Percentiles rank a stretch among this genome's conserved stretches.
phyloP scores from a whole-genome alignment of 1,140 invertebrate species.

The Drosophila chauvacae region DNA sequence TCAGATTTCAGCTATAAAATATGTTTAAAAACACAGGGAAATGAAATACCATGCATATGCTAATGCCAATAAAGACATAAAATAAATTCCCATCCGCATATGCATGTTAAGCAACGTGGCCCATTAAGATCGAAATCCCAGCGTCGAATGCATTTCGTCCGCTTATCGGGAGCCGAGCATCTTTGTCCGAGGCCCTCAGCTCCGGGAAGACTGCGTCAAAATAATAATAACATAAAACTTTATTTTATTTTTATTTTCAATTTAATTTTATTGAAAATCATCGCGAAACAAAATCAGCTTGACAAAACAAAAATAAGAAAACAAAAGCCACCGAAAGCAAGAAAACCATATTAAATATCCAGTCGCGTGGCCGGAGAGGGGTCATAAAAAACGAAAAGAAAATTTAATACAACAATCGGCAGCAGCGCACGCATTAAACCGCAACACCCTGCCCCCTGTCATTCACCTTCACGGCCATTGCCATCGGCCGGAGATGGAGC shows the following conservation, averaged over 20 bases:
- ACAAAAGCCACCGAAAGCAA: slow-evolving; percentile 22
- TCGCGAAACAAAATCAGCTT: slow-evolving; percentile 48
- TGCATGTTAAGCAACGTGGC: slow-evolving; percentile 28
- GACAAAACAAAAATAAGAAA: slow-evolving; percentile 16
- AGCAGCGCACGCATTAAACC: slow-evolving; percentile 67
- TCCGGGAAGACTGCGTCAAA: slow-evolving; percentile 60
- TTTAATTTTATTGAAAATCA: slow-evolving; percentile 83
- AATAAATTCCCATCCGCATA: slow-evolving; percentile 25
- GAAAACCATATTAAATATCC: slow-evolving; percentile 57
- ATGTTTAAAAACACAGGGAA: slow-evolving; percentile 7
- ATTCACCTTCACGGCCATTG: slow-evolving; percentile 72
- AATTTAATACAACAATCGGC: slow-evolving; percentile 73
- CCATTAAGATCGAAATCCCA: slow-evolving; percentile 48
- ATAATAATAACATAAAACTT: slow-evolving; percentile 83
- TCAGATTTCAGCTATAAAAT: slow-evolving; percentile 6
- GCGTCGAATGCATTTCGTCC: slow-evolving; percentile 37
- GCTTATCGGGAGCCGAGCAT: slow-evolving; percentile 49
- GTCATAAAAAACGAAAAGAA: slow-evolving; percentile 55
- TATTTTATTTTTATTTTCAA: slow-evolving; percentile 84
- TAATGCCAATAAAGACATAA: slow-evolving; percentile 47
- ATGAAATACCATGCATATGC: slow-evolving; percentile 23
- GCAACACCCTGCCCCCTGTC: slow-evolving; percentile 48
- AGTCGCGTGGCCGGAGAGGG: slow-evolving; percentile 66
- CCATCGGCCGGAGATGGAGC: slow-evolving; percentile 35
- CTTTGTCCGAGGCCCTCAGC: slow-evolving; percentile 41